These are phyloP conservation scores for Eupithecia dodoneata DNA, from an alignment of 2,888 invertebrate genomes.

Conservation along the genomic window DNA sequence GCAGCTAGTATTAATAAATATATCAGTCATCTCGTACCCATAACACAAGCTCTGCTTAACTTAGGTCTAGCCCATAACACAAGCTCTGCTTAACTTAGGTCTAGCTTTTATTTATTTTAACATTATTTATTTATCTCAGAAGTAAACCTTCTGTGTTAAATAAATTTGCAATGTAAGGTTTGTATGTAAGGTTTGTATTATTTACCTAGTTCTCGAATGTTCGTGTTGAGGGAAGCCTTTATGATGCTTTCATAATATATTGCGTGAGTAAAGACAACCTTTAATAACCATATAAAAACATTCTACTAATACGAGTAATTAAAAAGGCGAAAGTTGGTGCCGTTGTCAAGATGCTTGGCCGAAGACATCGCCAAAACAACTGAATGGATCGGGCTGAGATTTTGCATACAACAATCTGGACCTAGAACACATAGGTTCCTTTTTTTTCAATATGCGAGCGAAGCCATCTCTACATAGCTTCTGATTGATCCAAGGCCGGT, in stretches of 20 bases:
- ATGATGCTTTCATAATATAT: slow-evolving; percentile 1
- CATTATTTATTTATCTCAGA: too few species aligned
- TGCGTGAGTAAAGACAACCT: slow-evolving; percentile 1
- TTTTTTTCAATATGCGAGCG: too few species aligned
- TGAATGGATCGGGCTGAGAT: neutral
- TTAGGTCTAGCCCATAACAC: too few species aligned
- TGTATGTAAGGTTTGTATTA: neutral
- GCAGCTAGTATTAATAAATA: too few species aligned
- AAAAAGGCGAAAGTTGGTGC: slow-evolving; percentile 2
- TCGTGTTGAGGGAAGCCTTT: neutral
- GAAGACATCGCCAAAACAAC: neutral
- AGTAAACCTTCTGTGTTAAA: too few species aligned
- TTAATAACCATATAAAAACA: neutral
- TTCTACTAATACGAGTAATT: neutral
- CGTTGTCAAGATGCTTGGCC: neutral
- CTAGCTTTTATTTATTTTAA: too few species aligned
- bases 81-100: too few species aligned
- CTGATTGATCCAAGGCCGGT: too few species aligned
- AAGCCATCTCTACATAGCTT: too few species aligned
- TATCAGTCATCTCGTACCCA: too few species aligned
- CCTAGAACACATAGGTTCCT: neutral
- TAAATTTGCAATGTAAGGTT: too few species aligned
- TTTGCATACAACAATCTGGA: neutral
- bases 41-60: too few species aligned
- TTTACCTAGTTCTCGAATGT: neutral